Conservation (phyloP, 2,888 invertebrate genomes). For the Melanargia galathea region DNA sequence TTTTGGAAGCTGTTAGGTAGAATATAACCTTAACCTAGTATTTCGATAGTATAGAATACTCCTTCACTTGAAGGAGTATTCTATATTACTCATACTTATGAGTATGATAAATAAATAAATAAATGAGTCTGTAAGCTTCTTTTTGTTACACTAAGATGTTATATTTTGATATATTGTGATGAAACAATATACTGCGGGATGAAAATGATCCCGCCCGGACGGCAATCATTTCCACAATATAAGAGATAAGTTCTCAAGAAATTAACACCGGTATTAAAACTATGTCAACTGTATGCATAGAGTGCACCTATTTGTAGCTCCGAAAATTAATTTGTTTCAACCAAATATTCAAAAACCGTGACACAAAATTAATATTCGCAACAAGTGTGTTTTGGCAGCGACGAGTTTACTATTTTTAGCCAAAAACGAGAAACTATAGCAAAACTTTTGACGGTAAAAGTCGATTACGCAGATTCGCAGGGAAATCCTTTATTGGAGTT, state of each 20-base stretch:
- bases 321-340: constrained; percentile 10
- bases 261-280: neutral
- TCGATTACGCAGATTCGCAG: neutral
- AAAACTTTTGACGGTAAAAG: constrained; percentile 19
- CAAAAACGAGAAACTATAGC: constrained; percentile 26
- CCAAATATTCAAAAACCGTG: constrained; percentile 29
- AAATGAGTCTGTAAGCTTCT: too few relatives aligned
- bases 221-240: too few relatives aligned
- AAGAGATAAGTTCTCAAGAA: too few relatives aligned
- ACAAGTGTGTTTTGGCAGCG: constrained; percentile 41
- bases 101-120: too few relatives aligned
- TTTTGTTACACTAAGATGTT: too few relatives aligned
- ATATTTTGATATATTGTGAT: too few relatives aligned
- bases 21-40: constrained; percentile 14
- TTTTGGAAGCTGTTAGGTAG: constrained; percentile 16
- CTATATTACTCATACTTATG: too few relatives aligned
- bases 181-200: too few relatives aligned
- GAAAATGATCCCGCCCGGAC: too few relatives aligned
- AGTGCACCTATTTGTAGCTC: neutral
- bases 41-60: neutral
- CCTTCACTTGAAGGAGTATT: too few relatives aligned
- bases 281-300: neutral
- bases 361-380: constrained; percentile 38
- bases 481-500: neutral
- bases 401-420: constrained; percentile 15